Evolutionary conservation across 2,888 invertebrate species (phyloP).

Genomic region (Ligdia adustata): DNA sequence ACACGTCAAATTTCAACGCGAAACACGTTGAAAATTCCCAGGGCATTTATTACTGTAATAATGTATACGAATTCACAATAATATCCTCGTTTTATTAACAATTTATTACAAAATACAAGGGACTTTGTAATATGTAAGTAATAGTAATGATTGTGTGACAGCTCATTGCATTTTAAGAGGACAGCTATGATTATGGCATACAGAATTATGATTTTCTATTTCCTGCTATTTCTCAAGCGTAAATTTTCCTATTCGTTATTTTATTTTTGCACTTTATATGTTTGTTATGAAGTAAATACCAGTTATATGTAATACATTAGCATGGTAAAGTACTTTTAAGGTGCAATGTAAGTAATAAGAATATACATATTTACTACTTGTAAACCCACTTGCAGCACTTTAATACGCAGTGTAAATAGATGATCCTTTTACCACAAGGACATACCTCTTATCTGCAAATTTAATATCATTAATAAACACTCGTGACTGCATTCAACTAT

Average conservation of each 20-base stretch:
- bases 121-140: constrained; percentile 22
- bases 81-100: constrained; percentile 22
- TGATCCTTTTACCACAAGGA: too few relatives aligned
- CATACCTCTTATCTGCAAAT: too few relatives aligned
- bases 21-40: constrained; percentile 5
- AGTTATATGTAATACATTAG: background rate
- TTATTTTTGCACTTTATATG: constrained; percentile 7
- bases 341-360: too few relatives aligned
- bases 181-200: constrained; percentile 18
- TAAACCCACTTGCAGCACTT: too few relatives aligned
- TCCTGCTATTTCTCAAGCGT: constrained; percentile 18
- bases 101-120: constrained; percentile 19
- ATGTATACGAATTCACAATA: constrained; percentile 17
- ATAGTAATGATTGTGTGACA: constrained; percentile 26
- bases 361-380: too few relatives aligned
- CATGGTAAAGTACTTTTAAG: background rate
- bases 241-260: constrained; percentile 10
- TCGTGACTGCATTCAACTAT: constrained; percentile 1
- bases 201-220: constrained; percentile 23
- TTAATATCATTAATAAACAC: constrained; percentile 6
- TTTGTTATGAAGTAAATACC: constrained; percentile 1
- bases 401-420: background rate
- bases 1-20: background rate
- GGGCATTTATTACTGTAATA: constrained; percentile 6
- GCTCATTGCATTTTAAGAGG: constrained; percentile 27